Percentiles rank a stretch among this genome's conserved stretches.
Evolutionary conservation across 2,888 invertebrate species (phyloP).

Genomic region (Seira musarum): DNA sequence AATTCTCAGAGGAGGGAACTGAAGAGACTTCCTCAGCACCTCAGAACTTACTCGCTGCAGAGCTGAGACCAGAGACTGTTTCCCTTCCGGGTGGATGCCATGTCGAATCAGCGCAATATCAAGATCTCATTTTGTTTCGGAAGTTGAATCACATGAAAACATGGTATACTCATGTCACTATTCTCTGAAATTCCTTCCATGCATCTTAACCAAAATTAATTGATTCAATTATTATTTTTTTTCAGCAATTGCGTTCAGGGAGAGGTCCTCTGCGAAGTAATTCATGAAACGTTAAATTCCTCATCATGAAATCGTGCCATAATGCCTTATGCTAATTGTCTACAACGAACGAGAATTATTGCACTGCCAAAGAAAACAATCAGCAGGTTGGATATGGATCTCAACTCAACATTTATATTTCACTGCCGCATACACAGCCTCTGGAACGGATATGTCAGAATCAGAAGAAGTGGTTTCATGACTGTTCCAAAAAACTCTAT

Average conservation of each 20-base stretch:
- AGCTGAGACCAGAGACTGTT: slow-evolving; percentile 60
- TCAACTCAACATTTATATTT: no score
- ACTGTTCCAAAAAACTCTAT: no score
- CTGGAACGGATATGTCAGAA: no score
- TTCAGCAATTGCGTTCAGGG: slow-evolving; percentile 66
- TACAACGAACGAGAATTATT: no score
- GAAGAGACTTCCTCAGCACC: slow-evolving; percentile 37
- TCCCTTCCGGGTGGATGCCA: slow-evolving; percentile 68
- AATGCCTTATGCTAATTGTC: no score
- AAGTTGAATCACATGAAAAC: slow-evolving; percentile 67
- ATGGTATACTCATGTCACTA: slow-evolving; percentile 55
- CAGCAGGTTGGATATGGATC: no score
- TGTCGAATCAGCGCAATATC: slow-evolving; percentile 66
- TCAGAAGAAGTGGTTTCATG: no score
- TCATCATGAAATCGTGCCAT: no score
- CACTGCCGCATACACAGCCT: no score
- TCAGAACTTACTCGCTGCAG: slow-evolving; percentile 44
- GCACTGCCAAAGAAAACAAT: no score
- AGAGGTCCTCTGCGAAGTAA: slow-evolving; percentile 68
- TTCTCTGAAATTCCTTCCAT: neutral
- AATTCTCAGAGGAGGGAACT: slow-evolving; percentile 36
- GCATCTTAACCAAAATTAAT: neutral
- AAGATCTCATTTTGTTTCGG: slow-evolving; percentile 67
- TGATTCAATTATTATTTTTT: slow-evolving; percentile 14
- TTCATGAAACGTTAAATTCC: slow-evolving; percentile 47